Conservation (phyloP, 2,888 invertebrate species). For the Spialia ferax region DNA sequence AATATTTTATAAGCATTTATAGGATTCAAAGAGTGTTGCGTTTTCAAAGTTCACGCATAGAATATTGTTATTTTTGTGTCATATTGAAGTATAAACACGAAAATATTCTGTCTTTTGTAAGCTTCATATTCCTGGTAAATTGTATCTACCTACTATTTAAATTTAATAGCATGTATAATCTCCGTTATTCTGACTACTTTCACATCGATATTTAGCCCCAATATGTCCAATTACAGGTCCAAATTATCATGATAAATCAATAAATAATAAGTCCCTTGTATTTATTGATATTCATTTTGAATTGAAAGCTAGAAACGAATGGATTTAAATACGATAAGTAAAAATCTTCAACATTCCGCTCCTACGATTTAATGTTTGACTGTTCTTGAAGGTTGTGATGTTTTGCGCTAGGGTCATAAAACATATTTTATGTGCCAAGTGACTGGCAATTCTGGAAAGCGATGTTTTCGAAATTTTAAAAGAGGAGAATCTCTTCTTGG, state of each 20-base stretch:
- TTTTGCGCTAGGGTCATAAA: conserved; percentile 77
- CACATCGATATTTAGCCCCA: neutral
- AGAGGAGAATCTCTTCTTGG: conserved; percentile 68
- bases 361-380: conserved; percentile 66
- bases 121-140: conserved; percentile 70
- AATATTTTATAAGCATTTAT: no score
- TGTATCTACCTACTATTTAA: conserved; percentile 54
- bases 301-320: neutral
- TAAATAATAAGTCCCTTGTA: neutral
- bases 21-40: no score
- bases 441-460: conserved; percentile 66
- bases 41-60: conserved; percentile 42
- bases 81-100: no score
- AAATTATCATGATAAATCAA: neutral
- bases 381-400: conserved; percentile 77
- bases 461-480: conserved; percentile 74
- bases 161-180: conserved; percentile 60
- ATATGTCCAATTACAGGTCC: no score
- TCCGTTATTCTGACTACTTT: conserved; percentile 57
- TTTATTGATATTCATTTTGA: neutral
- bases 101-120: no score
- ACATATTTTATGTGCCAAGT: conserved; percentile 79
- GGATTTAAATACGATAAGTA: neutral
- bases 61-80: conserved; percentile 41
- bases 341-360: conserved; percentile 44